Percentiles rank a stretch among this genome's conserved stretches.
These are phyloP conservation scores for Australoheros facetus DNA, from an alignment of 2,797 vertebrate species.

Conservation along the genomic window DNA sequence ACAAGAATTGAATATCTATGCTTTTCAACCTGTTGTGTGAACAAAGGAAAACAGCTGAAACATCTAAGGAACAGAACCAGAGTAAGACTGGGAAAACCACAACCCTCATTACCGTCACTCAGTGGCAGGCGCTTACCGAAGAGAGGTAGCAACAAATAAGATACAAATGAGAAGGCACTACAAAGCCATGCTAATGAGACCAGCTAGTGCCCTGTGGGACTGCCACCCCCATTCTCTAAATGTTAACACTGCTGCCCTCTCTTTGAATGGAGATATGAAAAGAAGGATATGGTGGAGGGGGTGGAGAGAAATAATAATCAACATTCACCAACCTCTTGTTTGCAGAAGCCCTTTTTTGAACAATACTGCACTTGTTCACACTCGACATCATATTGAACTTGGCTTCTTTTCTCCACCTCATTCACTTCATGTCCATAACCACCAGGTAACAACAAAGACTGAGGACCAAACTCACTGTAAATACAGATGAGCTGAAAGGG, in stretches of 20 bases:
- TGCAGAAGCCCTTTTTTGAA: slow-evolving; percentile 34
- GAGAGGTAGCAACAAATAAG: slow-evolving; percentile 64
- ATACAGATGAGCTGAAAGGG: slow-evolving; percentile 12
- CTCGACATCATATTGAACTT: slow-evolving; percentile 8
- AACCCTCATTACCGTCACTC: slow-evolving; percentile 54
- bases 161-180: slow-evolving; percentile 71
- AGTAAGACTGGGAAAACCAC: slow-evolving; percentile 10
- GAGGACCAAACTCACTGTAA: neutral
- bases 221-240: slow-evolving; percentile 45
- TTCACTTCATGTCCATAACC: slow-evolving; percentile 18
- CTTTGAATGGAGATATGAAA: slow-evolving; percentile 39
- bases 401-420: neutral
- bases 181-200: slow-evolving; percentile 78
- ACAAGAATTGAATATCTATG: slow-evolving; percentile 2
- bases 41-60: neutral
- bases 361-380: neutral
- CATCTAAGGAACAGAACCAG: neutral
- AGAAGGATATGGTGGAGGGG: slow-evolving; percentile 31
- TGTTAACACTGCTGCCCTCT: slow-evolving; percentile 36
- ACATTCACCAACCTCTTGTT: slow-evolving; percentile 43
- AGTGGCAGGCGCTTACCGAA: slow-evolving; percentile 38
- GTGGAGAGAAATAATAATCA: slow-evolving; percentile 50
- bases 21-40: neutral
- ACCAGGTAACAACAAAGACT: neutral
- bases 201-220: slow-evolving; percentile 48